Evolutionary conservation across 2,113 vertebrate genomes (phyloP).

Genomic region (Climacteris rufus): DNA sequence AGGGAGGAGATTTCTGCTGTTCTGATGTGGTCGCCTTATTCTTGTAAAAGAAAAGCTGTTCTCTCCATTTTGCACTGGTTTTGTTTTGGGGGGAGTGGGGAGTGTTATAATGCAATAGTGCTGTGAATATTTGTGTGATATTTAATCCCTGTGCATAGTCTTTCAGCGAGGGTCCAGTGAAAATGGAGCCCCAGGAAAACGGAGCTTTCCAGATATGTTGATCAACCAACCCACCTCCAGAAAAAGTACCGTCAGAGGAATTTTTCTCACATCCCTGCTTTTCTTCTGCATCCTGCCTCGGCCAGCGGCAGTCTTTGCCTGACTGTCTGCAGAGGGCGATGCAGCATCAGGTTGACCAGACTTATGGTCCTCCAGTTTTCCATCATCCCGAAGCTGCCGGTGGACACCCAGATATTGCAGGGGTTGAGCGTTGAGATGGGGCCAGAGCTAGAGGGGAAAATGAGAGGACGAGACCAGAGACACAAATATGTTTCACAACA

Average conservation of each 20-base stretch:
- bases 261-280: background rate
- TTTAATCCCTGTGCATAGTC: background rate
- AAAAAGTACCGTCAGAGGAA: background rate
- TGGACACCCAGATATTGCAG: background rate
- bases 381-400: background rate
- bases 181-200: background rate
- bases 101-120: background rate
- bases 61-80: background rate
- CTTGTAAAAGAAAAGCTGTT: background rate
- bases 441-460: background rate
- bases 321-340: conserved; percentile 43
- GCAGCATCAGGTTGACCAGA: background rate
- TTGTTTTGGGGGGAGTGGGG: background rate
- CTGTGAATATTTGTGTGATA: background rate
- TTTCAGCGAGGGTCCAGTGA: background rate
- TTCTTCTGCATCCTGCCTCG: background rate
- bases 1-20: background rate
- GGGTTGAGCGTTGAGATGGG: background rate
- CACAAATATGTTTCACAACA: background rate
- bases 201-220: background rate
- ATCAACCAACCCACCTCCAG: background rate
- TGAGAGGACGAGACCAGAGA: background rate
- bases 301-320: background rate
- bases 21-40: conserved; percentile 24
- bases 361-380: accelerated